phyloP scores from a whole-genome alignment of 2,888 invertebrate genomes.

The Ellobium chinense region DNA sequence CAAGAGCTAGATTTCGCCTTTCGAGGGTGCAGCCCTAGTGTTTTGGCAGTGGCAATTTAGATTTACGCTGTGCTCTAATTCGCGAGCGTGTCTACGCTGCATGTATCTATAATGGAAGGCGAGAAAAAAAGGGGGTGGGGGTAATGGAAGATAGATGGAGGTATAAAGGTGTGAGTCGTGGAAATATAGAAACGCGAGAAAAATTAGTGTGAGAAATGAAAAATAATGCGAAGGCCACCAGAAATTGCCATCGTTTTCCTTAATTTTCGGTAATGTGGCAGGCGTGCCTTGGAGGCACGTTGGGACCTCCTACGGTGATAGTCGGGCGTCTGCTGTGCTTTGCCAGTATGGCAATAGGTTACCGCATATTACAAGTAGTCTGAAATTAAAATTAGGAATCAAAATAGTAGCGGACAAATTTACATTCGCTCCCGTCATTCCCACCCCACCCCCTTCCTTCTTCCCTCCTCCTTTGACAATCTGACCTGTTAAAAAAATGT shows the following conservation, averaged over 20 bases:
- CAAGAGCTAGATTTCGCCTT: not conserved
- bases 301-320: not conserved
- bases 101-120: not conserved
- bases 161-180: not conserved
- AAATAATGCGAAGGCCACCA: constrained; percentile 12
- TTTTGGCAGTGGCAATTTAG: constrained; percentile 12
- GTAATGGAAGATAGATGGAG: not conserved
- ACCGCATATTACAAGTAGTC: no score
- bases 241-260: constrained; percentile 26
- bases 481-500: not conserved
- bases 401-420: no score
- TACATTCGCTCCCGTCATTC: no score
- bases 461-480: no score
- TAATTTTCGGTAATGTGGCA: constrained; percentile 22
- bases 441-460: no score
- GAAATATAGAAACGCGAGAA: constrained; percentile 9
- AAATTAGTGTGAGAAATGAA: not conserved
- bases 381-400: no score
- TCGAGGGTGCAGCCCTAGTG: not conserved
- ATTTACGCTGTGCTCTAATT: not conserved
- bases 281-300: not conserved
- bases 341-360: no score
- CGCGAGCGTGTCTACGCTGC: not conserved
- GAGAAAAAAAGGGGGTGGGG: not conserved
- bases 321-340: not conserved